Percentiles rank a stretch among this genome's conserved stretches.
Conservation (phyloP, 2,113 vertebrate species). For the Cardinalis cardinalis region DNA sequence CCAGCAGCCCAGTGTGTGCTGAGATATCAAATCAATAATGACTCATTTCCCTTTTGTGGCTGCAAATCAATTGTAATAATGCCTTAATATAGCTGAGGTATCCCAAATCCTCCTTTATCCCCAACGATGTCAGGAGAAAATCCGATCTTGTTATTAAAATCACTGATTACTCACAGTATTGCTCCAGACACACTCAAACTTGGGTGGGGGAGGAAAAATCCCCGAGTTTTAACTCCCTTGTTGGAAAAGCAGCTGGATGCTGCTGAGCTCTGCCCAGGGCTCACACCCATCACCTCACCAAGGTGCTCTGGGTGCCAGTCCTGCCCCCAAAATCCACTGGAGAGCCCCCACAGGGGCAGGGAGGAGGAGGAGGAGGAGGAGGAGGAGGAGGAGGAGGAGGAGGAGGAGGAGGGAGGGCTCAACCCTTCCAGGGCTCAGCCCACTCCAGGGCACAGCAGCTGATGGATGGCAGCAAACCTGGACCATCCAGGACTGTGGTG, state of each 20-base stretch:
- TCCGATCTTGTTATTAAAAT: slow-evolving; percentile 54
- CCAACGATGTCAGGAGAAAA: slow-evolving; percentile 27
- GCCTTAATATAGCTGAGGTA: slow-evolving; percentile 52
- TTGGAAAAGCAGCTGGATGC: not conserved
- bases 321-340: not conserved
- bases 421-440: not conserved
- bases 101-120: slow-evolving; percentile 60
- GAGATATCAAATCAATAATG: not conserved
- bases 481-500: not conserved
- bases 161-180: slow-evolving; percentile 19
- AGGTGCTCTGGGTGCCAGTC: too few relatives aligned
- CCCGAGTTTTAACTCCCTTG: not conserved
- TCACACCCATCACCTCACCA: not conserved
- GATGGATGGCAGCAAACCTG: not conserved
- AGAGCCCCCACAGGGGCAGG: not conserved
- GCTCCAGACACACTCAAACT: slow-evolving; percentile 1
- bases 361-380: not conserved
- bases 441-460: not conserved
- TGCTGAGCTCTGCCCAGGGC: not conserved
- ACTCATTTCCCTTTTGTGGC: slow-evolving; percentile 39
- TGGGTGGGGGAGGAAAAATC: not conserved
- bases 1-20: not conserved
- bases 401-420: not conserved
- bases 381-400: not conserved
- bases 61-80: slow-evolving; percentile 53